These are phyloP conservation scores for Carassius carassius DNA, from an alignment of 2,113 vertebrate genomes.

Conservation along the genomic window DNA sequence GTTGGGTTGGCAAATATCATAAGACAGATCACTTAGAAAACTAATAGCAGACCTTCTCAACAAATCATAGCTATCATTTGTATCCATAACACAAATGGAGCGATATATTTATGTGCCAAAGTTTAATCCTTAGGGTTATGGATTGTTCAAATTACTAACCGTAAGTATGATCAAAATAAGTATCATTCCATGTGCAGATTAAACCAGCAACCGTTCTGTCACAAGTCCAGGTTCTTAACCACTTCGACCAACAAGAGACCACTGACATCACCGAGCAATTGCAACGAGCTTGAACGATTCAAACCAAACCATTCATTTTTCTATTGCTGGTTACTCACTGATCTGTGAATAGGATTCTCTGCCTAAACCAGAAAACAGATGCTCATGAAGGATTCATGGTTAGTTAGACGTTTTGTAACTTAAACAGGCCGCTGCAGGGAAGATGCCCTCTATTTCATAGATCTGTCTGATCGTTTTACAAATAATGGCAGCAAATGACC, in stretches of 20 bases:
- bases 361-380: not conserved
- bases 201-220: not conserved
- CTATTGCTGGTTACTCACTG: not conserved
- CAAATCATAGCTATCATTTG: not conserved
- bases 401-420: not conserved
- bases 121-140: not conserved
- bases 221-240: not conserved
- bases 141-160: not conserved
- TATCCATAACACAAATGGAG: not conserved
- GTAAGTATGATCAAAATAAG: not conserved
- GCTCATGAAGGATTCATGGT: not conserved
- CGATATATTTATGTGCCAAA: not conserved
- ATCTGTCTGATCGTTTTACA: constrained; percentile 70
- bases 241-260: not conserved
- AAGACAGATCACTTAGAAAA: not conserved
- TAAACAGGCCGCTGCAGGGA: constrained; percentile 1
- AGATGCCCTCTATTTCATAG: constrained; percentile 52
- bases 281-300: not conserved
- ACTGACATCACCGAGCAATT: not conserved
- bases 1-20: not conserved
- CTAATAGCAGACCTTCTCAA: not conserved
- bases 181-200: not conserved
- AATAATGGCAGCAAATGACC: constrained; percentile 62
- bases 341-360: not conserved
- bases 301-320: not conserved